A percentile compares a stretch with the other conserved stretches of the same genome.
These are phyloP conservation scores for Nerophis lumbriciformis DNA, from an alignment of 2,113 vertebrate genomes.

Conservation along the genomic window DNA sequence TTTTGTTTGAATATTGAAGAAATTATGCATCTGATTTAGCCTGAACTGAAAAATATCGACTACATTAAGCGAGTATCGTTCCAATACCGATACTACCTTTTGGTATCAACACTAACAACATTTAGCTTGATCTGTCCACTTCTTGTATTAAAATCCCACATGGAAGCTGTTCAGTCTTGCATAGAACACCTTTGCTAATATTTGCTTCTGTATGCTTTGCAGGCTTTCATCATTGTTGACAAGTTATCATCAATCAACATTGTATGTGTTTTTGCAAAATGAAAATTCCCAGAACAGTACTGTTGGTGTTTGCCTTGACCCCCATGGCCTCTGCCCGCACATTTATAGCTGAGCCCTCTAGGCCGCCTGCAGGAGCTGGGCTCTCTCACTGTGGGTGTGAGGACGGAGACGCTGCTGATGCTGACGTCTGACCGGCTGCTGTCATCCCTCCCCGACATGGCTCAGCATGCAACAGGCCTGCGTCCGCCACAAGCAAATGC, in stretches of 20 bases:
- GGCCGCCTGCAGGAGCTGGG: conserved; percentile 61
- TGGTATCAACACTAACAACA: too few relatives aligned
- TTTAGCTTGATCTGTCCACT: too few relatives aligned
- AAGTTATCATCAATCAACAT: conserved; percentile 55
- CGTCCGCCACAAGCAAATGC: conserved; percentile 59
- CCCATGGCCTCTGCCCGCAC: conserved; percentile 2
- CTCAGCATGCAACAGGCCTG: conserved; percentile 39
- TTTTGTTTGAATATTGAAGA: background rate
- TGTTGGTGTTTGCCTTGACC: background rate
- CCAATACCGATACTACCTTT: too few relatives aligned
- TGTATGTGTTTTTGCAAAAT: conserved; percentile 58
- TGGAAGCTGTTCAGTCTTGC: too few relatives aligned
- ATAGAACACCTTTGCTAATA: too few relatives aligned
- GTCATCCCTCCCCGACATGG: conserved; percentile 55
- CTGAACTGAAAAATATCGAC: too few relatives aligned
- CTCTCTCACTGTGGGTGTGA: conserved; percentile 63
- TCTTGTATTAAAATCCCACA: too few relatives aligned
- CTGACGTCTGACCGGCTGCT: conserved; percentile 62
- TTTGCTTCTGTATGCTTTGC: conserved; percentile 16
- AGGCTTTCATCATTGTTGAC: conserved; percentile 71
- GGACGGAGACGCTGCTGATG: conserved; percentile 55
- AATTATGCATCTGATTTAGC: too few relatives aligned
- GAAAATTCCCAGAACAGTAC: background rate
- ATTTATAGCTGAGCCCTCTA: conserved; percentile 46
- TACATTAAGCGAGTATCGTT: too few relatives aligned